phyloP scores from a whole-genome alignment of 2,888 invertebrate genomes.

The Aleiodes testaceus region DNA sequence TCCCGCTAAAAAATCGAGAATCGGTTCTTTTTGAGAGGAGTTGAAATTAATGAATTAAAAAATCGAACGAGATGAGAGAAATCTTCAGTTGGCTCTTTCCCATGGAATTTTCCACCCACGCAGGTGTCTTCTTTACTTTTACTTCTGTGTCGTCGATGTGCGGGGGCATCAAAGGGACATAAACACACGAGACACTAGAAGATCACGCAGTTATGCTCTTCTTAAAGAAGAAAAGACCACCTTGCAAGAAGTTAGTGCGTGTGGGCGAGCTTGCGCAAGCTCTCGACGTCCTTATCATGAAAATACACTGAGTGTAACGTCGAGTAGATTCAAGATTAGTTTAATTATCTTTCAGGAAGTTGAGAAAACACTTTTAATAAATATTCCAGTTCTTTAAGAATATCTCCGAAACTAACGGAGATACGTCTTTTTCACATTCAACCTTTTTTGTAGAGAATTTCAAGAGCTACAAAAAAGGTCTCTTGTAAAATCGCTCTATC shows the following conservation, averaged over 20 bases:
- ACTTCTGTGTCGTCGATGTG: conserved; percentile 60
- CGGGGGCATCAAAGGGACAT: conserved; percentile 66
- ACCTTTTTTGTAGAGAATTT: too few relatives aligned
- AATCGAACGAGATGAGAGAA: conserved; percentile 3
- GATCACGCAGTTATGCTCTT: conserved; percentile 58
- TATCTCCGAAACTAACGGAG: too few relatives aligned
- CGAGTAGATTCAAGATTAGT: background rate
- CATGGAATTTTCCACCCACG: conserved; percentile 42
- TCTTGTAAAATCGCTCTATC: too few relatives aligned
- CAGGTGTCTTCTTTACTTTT: conserved; percentile 23
- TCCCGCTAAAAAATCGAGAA: too few relatives aligned
- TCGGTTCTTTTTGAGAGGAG: too few relatives aligned
- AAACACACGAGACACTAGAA: conserved; percentile 57
- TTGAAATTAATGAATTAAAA: background rate
- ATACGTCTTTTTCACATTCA: too few relatives aligned
- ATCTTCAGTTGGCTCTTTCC: background rate
- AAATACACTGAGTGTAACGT: background rate
- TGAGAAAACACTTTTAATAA: too few relatives aligned
- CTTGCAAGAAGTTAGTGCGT: conserved; percentile 58
- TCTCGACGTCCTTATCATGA: conserved; percentile 43
- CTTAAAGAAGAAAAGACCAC: conserved; percentile 59
- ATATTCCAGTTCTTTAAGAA: too few relatives aligned
- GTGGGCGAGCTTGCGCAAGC: conserved; percentile 69
- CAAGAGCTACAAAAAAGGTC: too few relatives aligned
- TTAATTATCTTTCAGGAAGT: too few relatives aligned